A percentile compares a stretch with the other conserved stretches of the same genome.
Evolutionary conservation across 2,888 invertebrate species (phyloP).

Genomic region (Cheilosia vernalis): DNA sequence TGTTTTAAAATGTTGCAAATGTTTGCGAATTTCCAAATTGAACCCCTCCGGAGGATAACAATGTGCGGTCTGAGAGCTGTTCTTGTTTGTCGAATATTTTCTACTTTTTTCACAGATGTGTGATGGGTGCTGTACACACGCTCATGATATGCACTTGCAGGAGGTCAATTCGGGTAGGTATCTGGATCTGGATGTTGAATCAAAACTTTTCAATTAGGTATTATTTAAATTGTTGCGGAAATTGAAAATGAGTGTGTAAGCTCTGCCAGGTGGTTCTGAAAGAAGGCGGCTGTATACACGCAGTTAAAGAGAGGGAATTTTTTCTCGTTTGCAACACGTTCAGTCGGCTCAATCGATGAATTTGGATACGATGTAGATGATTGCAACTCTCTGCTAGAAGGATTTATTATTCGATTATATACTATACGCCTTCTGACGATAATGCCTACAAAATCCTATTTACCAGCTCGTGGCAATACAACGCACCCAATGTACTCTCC

Average conservation of each 20-base stretch:
- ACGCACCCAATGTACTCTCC: neutral
- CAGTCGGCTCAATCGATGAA: too few species aligned
- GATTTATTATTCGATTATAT: too few species aligned
- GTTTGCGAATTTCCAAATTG: slow-evolving; percentile 63
- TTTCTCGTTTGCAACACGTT: neutral
- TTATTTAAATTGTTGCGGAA: slow-evolving; percentile 25
- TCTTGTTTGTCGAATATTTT: slow-evolving; percentile 11
- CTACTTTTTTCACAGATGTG: neutral
- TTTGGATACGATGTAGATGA: too few species aligned
- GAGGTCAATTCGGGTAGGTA: slow-evolving; percentile 14
- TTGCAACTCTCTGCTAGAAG: too few species aligned
- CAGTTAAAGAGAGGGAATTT: neutral
- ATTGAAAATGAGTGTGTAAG: neutral
- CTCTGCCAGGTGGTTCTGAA: neutral
- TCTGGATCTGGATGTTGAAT: slow-evolving; percentile 22
- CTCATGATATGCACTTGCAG: neutral
- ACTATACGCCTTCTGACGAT: too few species aligned
- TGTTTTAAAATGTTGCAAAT: slow-evolving; percentile 62
- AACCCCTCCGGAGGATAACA: slow-evolving; percentile 52
- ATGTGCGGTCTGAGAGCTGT: slow-evolving; percentile 52
- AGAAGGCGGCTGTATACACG: too few species aligned
- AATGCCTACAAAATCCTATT: too few species aligned
- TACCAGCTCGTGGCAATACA: too few species aligned
- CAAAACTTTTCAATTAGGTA: slow-evolving; percentile 26
- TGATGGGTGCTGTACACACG: neutral